These are phyloP conservation scores for Ceuthmochares aereus DNA, from an alignment of 2,113 vertebrate genomes.

Conservation along the genomic window DNA sequence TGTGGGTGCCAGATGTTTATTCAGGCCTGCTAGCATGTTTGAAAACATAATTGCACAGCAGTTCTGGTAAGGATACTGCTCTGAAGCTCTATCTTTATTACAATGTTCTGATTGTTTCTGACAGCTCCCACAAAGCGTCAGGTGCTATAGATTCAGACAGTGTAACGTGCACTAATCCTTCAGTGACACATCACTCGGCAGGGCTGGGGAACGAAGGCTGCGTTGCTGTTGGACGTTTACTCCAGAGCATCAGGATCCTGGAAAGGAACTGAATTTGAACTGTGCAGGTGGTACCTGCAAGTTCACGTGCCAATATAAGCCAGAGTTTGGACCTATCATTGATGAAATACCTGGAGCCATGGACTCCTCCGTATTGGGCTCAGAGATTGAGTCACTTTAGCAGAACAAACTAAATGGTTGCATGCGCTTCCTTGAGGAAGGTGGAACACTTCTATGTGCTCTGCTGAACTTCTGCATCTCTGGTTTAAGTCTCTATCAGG, in stretches of 20 bases:
- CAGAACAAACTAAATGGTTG: neutral
- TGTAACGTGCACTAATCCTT: neutral
- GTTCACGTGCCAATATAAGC: neutral
- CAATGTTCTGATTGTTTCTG: neutral
- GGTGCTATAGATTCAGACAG: neutral
- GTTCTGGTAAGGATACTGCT: neutral
- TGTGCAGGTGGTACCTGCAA: neutral
- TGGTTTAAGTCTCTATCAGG: neutral
- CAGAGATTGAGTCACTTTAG: neutral
- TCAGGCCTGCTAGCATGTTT: neutral
- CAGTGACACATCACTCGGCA: neutral
- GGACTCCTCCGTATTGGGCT: neutral
- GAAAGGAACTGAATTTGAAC: neutral
- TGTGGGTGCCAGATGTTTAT: neutral
- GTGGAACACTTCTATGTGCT: neutral
- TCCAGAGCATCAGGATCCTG: neutral
- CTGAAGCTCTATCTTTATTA: neutral
- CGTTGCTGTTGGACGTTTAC: neutral
- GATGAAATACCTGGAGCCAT: neutral
- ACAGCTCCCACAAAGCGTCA: neutral
- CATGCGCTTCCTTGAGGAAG: neutral
- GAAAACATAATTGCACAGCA: neutral
- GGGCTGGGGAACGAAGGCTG: neutral
- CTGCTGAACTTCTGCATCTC: neutral
- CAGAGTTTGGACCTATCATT: neutral